A percentile compares a stretch with the other conserved stretches of the same genome.
phyloP scores from a whole-genome alignment of 2,113 vertebrate genomes.

The Spilogale gracilis region DNA sequence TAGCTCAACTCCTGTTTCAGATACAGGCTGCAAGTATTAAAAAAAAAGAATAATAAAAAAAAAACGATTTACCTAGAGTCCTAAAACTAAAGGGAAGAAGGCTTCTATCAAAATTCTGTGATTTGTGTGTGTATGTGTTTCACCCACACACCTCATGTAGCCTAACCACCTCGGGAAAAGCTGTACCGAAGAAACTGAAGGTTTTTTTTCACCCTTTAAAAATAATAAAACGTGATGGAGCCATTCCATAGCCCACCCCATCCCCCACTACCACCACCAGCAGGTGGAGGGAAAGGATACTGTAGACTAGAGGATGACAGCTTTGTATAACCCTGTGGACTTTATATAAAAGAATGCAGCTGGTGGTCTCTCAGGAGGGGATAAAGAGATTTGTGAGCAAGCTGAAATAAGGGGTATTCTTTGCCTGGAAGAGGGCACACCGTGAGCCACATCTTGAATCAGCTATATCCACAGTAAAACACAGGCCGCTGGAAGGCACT shows the following conservation, averaged over 20 bases:
- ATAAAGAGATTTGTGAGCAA: constrained; percentile 34
- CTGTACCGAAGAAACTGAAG: constrained; percentile 42
- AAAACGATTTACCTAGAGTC: background rate
- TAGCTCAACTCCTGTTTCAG: constrained; percentile 46
- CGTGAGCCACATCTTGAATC: constrained; percentile 59
- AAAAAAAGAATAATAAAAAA: background rate
- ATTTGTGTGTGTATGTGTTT: background rate
- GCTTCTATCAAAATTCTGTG: background rate
- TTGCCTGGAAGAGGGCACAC: constrained; percentile 60
- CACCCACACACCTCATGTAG: background rate
- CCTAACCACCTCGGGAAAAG: background rate
- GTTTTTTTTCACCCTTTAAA: background rate
- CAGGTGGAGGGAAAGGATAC: constrained; percentile 75
- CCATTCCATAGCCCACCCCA: constrained; percentile 47
- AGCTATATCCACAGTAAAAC: constrained; percentile 51
- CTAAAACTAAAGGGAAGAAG: background rate
- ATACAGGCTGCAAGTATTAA: background rate
- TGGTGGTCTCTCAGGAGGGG: constrained; percentile 40
- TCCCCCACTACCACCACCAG: constrained; percentile 55
- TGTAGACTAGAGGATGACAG: constrained; percentile 64
- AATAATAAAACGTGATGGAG: constrained; percentile 55
- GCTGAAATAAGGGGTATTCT: constrained; percentile 55
- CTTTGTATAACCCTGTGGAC: constrained; percentile 63
- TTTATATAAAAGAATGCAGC: constrained; percentile 34
- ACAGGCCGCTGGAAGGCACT: constrained; percentile 71